Conservation (phyloP, 2,797 vertebrate species). For the Sparus aurata region DNA sequence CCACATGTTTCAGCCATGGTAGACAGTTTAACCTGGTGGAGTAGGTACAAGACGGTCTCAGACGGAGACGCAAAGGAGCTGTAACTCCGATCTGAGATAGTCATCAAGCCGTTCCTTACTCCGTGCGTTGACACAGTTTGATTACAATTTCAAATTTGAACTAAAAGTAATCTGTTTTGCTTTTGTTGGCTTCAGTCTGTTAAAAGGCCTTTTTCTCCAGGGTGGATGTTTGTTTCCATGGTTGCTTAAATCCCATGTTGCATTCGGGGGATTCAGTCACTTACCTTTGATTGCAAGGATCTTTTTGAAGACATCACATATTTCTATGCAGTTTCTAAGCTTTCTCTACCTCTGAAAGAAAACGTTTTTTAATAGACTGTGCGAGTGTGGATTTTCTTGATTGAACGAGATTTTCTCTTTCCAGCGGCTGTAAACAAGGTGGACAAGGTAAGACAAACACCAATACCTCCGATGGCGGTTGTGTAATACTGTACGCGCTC, state of each 20-base stretch:
- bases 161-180: neutral
- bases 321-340: neutral
- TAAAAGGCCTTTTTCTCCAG: slow-evolving; percentile 39
- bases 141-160: neutral
- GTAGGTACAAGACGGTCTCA: slow-evolving; percentile 16
- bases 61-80: slow-evolving; percentile 12
- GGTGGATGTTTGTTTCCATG: slow-evolving; percentile 44
- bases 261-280: slow-evolving; percentile 46
- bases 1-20: slow-evolving; percentile 43
- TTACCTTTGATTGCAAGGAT: slow-evolving; percentile 30
- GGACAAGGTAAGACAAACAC: slow-evolving; percentile 38
- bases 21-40: slow-evolving; percentile 43
- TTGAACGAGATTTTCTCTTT: slow-evolving; percentile 37
- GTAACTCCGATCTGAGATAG: slow-evolving; percentile 17
- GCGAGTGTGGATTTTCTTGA: slow-evolving; percentile 30
- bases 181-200: neutral
- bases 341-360: neutral
- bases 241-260: slow-evolving; percentile 28
- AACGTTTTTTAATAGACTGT: neutral
- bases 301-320: slow-evolving; percentile 19
- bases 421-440: slow-evolving; percentile 39
- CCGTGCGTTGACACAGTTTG: neutral
- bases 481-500: neutral
- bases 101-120: neutral
- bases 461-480: neutral